Conservation (phyloP, 2,888 invertebrate species). For the Chaetogeoica ovagalla region DNA sequence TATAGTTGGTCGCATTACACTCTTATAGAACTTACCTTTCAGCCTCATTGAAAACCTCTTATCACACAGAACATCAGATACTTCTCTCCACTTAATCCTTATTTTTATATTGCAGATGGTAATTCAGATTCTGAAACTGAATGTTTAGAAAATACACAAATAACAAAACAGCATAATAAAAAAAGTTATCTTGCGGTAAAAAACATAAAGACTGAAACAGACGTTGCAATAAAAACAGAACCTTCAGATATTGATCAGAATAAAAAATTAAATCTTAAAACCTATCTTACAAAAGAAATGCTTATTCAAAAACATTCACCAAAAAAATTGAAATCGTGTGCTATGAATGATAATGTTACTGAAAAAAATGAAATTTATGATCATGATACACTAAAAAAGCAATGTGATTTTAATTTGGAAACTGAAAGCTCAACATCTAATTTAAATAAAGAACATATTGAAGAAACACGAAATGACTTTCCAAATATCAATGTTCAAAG, state of each 20-base stretch:
- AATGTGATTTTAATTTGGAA: slow-evolving; percentile 5
- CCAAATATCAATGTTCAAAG: background rate
- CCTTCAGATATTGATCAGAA: slow-evolving; percentile 25
- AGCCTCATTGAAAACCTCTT: too few relatives aligned
- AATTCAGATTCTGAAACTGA: slow-evolving; percentile 57
- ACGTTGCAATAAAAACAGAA: background rate
- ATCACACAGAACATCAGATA: too few relatives aligned
- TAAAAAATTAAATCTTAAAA: slow-evolving; percentile 54
- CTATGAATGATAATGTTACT: background rate
- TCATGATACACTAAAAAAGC: slow-evolving; percentile 3
- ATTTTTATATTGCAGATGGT: slow-evolving; percentile 54
- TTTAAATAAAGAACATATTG: background rate
- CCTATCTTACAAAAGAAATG: slow-evolving; percentile 53
- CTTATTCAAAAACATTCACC: slow-evolving; percentile 20
- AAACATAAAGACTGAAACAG: background rate
- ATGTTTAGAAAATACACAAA: background rate
- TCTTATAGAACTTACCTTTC: too few relatives aligned
- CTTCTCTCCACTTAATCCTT: too few relatives aligned
- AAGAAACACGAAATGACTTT: background rate
- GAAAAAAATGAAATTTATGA: slow-evolving; percentile 3
- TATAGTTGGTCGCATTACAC: too few relatives aligned
- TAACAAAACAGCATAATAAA: slow-evolving; percentile 22
- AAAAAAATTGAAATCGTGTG: slow-evolving; percentile 14
- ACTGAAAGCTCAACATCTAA: background rate
- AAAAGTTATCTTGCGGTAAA: slow-evolving; percentile 1